These are phyloP conservation scores for Passerculus sandwichensis DNA, from an alignment of 2,797 vertebrate species.

Conservation along the genomic window DNA sequence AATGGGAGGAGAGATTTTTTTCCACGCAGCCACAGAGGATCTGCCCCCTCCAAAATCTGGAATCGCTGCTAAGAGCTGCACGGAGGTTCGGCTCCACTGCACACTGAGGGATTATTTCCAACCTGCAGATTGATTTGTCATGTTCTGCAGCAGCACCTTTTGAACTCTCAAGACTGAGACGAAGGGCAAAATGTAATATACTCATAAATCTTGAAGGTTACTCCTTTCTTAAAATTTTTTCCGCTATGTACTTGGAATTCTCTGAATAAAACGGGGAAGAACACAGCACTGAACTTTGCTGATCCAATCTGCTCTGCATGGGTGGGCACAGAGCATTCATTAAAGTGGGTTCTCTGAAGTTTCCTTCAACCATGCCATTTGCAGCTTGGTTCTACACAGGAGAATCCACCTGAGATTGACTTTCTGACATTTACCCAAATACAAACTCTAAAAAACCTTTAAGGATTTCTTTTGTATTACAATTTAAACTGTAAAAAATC, in stretches of 20 bases:
- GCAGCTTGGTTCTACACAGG: not conserved
- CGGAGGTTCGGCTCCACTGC: not conserved
- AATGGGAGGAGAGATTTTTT: not conserved
- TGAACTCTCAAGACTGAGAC: slow-evolving; percentile 2
- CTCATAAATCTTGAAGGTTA: slow-evolving; percentile 8
- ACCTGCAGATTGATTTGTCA: slow-evolving; percentile 17
- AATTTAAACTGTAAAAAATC: not conserved
- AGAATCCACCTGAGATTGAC: not conserved
- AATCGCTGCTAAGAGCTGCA: rapidly evolving
- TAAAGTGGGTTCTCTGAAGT: not conserved
- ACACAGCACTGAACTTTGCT: not conserved
- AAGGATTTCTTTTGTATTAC: not conserved
- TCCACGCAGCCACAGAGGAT: not conserved
- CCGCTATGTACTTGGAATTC: not conserved
- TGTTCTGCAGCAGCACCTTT: not conserved
- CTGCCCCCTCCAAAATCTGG: not conserved
- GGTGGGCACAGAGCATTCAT: not conserved
- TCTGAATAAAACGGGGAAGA: not conserved
- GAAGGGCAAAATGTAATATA: slow-evolving; percentile 25
- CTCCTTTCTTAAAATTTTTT: not conserved
- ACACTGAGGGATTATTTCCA: not conserved
- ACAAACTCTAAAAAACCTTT: not conserved
- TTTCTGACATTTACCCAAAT: not conserved
- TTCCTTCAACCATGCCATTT: not conserved
- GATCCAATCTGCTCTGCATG: slow-evolving; percentile 8